Conservation (phyloP, 2,888 invertebrate species). For the Steromphala cineraria region DNA sequence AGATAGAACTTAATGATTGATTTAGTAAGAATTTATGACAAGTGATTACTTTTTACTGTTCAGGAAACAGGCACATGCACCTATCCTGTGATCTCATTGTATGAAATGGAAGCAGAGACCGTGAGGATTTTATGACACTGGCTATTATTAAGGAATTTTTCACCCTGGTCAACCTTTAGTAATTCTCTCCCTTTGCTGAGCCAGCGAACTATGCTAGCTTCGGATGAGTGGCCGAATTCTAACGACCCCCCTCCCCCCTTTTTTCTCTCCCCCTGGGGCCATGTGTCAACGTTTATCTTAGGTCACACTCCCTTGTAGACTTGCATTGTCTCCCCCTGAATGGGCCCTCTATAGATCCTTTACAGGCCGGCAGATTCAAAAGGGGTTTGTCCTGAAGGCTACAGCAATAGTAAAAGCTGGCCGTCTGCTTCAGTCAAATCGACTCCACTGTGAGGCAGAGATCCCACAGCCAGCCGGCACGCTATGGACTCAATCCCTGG, state of each 20-base stretch:
- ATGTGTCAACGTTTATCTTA: conserved; percentile 15
- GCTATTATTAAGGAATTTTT: conserved; percentile 3
- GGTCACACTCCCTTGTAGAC: conserved; percentile 4
- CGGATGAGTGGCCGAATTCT: not conserved
- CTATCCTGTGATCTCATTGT: not conserved
- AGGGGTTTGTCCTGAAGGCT: not conserved
- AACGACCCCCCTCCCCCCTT: not conserved
- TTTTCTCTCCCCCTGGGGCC: not conserved
- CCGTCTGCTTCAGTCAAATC: too few relatives aligned
- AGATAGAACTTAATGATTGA: not conserved
- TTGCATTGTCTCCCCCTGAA: not conserved
- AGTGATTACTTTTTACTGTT: not conserved
- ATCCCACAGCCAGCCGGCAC: too few relatives aligned
- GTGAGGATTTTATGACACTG: conserved; percentile 1
- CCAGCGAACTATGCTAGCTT: not conserved
- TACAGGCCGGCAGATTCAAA: not conserved
- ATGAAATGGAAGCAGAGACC: not conserved
- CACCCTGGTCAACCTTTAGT: not conserved
- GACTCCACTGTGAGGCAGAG: too few relatives aligned
- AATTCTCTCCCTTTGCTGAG: conserved; percentile 5
- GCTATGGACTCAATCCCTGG: too few relatives aligned
- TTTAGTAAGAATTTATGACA: conserved; percentile 6
- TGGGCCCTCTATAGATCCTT: too few relatives aligned
- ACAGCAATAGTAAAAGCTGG: too few relatives aligned
- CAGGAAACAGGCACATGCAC: not conserved